Evolutionary conservation across 30 jellyfish, hydroid and myxozoan species (phyloP).

Genomic region (Cassiopea andromeda): DNA sequence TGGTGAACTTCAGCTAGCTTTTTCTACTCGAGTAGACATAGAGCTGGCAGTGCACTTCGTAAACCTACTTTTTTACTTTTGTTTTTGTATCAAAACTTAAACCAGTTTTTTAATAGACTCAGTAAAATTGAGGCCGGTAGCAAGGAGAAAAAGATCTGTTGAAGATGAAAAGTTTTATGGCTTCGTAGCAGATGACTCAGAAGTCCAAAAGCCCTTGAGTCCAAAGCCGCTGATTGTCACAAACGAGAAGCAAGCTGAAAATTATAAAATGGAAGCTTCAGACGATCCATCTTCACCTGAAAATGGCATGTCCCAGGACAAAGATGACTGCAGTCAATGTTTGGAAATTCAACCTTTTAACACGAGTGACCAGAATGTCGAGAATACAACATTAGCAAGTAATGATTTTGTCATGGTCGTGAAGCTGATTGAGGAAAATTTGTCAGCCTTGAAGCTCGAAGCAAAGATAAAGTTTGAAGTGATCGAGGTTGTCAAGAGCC

Average conservation of each 20-base stretch:
- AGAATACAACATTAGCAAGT: conserved; percentile 43
- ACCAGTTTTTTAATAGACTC: neutral
- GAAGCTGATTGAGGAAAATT: conserved; percentile 51
- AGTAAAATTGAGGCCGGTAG: neutral
- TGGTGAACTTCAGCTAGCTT: too few relatives aligned
- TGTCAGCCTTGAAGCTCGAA: conserved; percentile 34
- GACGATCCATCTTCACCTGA: neutral
- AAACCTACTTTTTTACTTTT: too few relatives aligned
- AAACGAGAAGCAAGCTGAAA: neutral
- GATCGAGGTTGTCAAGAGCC: conserved; percentile 55
- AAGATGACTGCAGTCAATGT: conserved; percentile 35
- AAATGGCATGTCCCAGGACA: neutral
- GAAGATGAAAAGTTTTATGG: conserved; percentile 16
- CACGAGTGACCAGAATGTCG: conserved; percentile 7
- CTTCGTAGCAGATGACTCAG: too few relatives aligned
- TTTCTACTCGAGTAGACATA: too few relatives aligned
- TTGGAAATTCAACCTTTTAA: conserved; percentile 49
- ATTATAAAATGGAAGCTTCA: neutral
- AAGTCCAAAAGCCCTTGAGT: neutral
- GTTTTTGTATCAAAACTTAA: too few relatives aligned
- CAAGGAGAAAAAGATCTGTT: conserved; percentile 43
- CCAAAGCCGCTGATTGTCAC: neutral
- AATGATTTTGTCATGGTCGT: conserved; percentile 68
- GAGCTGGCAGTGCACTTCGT: too few relatives aligned
- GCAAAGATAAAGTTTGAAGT: conserved; percentile 65